A percentile compares a stretch with the other conserved stretches of the same genome.
Evolutionary conservation across 2,797 vertebrate genomes (phyloP).

Genomic region (Anas capensis): DNA sequence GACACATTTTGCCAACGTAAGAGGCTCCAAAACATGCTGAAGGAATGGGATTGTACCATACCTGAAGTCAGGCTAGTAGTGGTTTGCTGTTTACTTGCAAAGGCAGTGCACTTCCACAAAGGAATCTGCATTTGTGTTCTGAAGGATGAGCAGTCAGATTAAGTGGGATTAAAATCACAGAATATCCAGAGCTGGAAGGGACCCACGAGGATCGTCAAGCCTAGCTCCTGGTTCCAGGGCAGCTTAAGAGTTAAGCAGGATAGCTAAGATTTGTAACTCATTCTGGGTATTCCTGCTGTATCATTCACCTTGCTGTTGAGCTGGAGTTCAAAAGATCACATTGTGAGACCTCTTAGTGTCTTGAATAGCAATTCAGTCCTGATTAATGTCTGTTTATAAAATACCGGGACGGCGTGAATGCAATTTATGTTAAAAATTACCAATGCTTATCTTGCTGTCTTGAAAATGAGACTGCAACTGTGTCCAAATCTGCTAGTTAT

Average conservation of each 20-base stretch:
- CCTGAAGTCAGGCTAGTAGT: neutral
- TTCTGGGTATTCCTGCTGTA: neutral
- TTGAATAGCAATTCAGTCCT: neutral
- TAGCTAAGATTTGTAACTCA: neutral
- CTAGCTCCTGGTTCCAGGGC: neutral
- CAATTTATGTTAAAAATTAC: conserved; percentile 15
- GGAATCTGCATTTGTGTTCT: neutral
- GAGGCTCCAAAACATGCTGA: neutral
- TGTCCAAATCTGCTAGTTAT: neutral
- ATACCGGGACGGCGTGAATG: neutral
- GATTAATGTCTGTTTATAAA: neutral
- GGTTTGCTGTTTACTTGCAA: neutral
- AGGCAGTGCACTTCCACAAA: neutral
- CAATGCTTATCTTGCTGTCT: neutral
- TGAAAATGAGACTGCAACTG: neutral
- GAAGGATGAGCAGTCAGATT: neutral
- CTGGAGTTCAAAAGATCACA: neutral
- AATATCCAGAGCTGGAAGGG: neutral
- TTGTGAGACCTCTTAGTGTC: neutral
- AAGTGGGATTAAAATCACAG: neutral
- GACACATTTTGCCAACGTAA: neutral
- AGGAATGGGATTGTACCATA: neutral
- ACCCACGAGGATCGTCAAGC: too few species aligned
- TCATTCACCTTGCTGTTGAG: neutral
- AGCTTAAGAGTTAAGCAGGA: neutral